Conservation (phyloP, 1,140 invertebrate species). For the Scylla paramamosain region DNA sequence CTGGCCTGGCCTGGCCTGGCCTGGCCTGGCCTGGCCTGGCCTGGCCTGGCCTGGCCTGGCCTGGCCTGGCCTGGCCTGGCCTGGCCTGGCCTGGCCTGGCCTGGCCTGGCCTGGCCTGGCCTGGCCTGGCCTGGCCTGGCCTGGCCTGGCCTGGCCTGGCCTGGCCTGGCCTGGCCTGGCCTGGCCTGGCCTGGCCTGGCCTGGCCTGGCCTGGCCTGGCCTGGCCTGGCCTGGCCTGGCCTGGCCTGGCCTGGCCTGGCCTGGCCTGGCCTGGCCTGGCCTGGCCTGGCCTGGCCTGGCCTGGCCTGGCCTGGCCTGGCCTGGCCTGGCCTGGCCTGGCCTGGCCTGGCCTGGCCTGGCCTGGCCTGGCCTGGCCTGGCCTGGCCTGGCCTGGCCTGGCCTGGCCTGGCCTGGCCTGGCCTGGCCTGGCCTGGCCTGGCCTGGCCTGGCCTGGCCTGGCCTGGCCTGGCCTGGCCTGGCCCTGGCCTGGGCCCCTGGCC, state of each 20-base stretch:
- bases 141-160: constrained; percentile 60
- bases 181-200: constrained; percentile 51
- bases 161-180: constrained; percentile 48
- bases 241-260: constrained; percentile 58
- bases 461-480: constrained; percentile 74
- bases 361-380: constrained; percentile 66
- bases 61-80: constrained; percentile 61
- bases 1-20: constrained; percentile 59
- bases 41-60: constrained; percentile 73
- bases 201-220: constrained; percentile 61
- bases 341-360: constrained; percentile 74
- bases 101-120: constrained; percentile 55
- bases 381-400: constrained; percentile 67
- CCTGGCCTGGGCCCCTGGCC: constrained; percentile 39
- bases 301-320: constrained; percentile 75
- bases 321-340: constrained; percentile 76
- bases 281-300: constrained; percentile 73
- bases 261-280: constrained; percentile 54
- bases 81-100: constrained; percentile 52
- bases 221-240: constrained; percentile 57
- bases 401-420: constrained; percentile 63
- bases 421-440: constrained; percentile 72
- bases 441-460: constrained; percentile 75
- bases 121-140: constrained; percentile 67
- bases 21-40: constrained; percentile 65